Evolutionary conservation across 2,113 vertebrate genomes (phyloP).

Genomic region (Lepidothrix coronata): DNA sequence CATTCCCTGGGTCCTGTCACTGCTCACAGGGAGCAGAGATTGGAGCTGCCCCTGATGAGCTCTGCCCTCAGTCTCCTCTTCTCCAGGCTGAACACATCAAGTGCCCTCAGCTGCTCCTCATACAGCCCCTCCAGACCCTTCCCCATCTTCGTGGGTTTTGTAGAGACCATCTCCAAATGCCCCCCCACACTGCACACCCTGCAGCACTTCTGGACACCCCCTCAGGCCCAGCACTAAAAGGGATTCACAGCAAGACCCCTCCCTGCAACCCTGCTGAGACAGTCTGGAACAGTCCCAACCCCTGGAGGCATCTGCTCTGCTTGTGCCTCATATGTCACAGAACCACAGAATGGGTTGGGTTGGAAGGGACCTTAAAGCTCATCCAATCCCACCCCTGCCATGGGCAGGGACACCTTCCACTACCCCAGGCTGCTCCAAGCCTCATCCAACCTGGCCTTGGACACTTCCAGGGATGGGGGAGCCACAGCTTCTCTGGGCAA

Average conservation of each 20-base stretch:
- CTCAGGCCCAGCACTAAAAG: too few relatives aligned
- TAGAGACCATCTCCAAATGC: neutral
- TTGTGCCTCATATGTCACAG: rapidly evolving
- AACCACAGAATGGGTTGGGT: neutral
- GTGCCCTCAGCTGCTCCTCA: neutral
- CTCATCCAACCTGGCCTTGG: rapidly evolving
- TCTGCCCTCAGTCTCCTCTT: neutral
- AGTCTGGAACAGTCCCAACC: neutral
- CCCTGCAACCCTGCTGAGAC: neutral
- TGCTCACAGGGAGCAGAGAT: neutral
- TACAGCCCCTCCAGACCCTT: neutral
- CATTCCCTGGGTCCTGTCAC: rapidly evolving
- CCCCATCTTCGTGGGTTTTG: neutral
- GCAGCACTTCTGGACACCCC: neutral
- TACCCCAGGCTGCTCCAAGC: rapidly evolving
- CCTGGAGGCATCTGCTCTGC: neutral
- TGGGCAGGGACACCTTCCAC: neutral
- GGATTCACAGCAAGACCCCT: neutral
- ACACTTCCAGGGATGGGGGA: neutral
- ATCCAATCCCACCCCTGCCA: neutral
- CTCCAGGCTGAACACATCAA: neutral
- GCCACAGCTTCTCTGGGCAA: neutral
- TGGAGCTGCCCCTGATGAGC: rapidly evolving
- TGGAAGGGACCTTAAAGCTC: rapidly evolving
- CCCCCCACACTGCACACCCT: neutral